Conservation (phyloP, 2,113 vertebrate genomes). For the Equus quagga region DNA sequence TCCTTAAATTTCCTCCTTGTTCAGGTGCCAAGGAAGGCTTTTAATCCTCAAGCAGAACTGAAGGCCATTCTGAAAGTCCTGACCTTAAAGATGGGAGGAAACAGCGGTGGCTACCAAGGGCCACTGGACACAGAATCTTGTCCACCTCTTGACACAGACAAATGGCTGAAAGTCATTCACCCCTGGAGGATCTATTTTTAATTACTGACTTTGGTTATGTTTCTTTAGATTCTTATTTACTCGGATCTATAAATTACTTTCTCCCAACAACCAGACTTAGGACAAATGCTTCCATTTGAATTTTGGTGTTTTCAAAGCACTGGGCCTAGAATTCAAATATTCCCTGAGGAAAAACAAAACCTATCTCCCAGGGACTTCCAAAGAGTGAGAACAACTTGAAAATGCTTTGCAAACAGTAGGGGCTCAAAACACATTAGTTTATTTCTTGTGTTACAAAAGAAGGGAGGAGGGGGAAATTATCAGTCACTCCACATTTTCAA, state of each 20-base stretch:
- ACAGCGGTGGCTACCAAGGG: not conserved
- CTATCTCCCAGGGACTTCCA: not conserved
- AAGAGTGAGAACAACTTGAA: not conserved
- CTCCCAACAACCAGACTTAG: not conserved
- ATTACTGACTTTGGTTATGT: too few relatives aligned
- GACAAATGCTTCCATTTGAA: not conserved
- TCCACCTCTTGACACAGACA: not conserved
- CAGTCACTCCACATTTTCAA: not conserved
- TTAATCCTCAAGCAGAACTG: constrained; percentile 86
- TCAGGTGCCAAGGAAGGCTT: constrained; percentile 86
- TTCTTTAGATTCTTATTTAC: not conserved
- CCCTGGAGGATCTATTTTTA: not conserved
- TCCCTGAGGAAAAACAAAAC: not conserved
- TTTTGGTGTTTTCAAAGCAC: not conserved
- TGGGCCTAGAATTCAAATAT: not conserved
- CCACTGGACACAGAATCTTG: not conserved
- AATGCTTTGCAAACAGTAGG: not conserved
- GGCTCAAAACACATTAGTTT: not conserved
- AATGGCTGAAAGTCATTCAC: not conserved
- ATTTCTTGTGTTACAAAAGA: not conserved
- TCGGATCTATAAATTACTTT: not conserved
- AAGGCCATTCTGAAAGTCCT: constrained; percentile 81
- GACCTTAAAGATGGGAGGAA: constrained; percentile 63
- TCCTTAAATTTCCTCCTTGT: constrained; percentile 87
- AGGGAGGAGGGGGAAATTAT: not conserved